Evolutionary conservation across 2,113 vertebrate species (phyloP), one percentile per base, ranked within the genome.

Genomic region (Odontesthes bonariensis): DNA sequence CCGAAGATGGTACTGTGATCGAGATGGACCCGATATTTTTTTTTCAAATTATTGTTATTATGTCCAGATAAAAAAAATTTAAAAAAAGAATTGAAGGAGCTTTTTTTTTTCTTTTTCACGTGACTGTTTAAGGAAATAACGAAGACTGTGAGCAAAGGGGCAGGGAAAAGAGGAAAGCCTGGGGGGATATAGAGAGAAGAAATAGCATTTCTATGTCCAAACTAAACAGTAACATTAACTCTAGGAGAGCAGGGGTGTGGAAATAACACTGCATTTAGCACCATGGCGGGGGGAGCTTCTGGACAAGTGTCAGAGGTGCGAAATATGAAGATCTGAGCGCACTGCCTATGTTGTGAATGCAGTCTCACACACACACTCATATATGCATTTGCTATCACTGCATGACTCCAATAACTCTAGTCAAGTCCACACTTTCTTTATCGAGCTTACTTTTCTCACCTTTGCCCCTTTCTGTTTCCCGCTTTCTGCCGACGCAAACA

Each of bases 401-500:
- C 27, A 14, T 19, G 32, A 49, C 49, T 78, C 55, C 46, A 57
- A 27, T 6, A 11, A 52, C 56, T 38, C 40, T 57, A 63, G 86
- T 86, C 67, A 86, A 75, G 63, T 61, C 84, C 63, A 55, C 33
- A 44, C 74, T 77, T 81, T 74, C 27, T 17, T 62, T 67, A 27
- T 9, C 73, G 69, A 32, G 31, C 71, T 72, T 59, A 58, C 57
- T 72, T 78, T 73, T 72, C 23, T 56, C n/a, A 0, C 57, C 73
- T 59, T 54, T 23, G 16, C 22, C 35, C 17, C 12, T 59, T 40
- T 70, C 57, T 32, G 59, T 47, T 77, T 77, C 77, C 75, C 42
- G 8, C 78, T 71, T 65, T 58, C 57, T 59, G 53, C 73, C 49
- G 11, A 69, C n/a, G 40, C 71, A 77, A 69, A 66, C 78, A 66